These are phyloP conservation scores for Triops longicaudatus DNA, from an alignment of 1,140 invertebrate genomes.

Conservation along the genomic window DNA sequence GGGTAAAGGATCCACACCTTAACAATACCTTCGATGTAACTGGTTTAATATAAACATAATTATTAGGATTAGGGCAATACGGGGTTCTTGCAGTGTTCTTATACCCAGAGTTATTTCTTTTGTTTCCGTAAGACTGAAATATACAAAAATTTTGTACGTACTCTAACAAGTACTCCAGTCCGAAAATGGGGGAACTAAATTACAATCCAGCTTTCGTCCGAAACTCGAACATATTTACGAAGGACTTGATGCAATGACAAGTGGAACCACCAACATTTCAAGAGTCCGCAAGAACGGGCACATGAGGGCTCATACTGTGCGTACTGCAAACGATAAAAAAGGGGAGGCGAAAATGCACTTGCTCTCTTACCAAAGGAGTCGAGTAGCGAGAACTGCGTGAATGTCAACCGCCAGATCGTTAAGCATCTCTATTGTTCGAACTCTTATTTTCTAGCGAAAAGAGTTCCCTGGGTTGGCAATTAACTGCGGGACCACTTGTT, in stretches of 20 bases:
- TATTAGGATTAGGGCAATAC: too few species aligned
- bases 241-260: background rate
- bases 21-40: too few species aligned
- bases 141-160: too few species aligned
- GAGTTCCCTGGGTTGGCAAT: background rate
- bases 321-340: background rate
- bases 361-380: background rate
- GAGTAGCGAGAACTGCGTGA: background rate
- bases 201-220: background rate
- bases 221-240: background rate
- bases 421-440: background rate
- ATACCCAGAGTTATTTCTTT: too few species aligned
- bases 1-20: too few species aligned
- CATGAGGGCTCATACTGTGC: background rate
- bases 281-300: background rate
- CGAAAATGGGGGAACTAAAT: background rate
- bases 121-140: too few species aligned
- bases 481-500: background rate
- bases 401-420: constrained; percentile 2
- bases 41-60: too few species aligned
- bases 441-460: background rate
- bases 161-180: background rate
- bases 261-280: background rate
- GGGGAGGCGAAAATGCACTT: background rate
- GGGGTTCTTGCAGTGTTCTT: too few species aligned